These are phyloP conservation scores for Eugnorisma glareosa DNA, from an alignment of 2,888 invertebrate species.

Conservation along the genomic window DNA sequence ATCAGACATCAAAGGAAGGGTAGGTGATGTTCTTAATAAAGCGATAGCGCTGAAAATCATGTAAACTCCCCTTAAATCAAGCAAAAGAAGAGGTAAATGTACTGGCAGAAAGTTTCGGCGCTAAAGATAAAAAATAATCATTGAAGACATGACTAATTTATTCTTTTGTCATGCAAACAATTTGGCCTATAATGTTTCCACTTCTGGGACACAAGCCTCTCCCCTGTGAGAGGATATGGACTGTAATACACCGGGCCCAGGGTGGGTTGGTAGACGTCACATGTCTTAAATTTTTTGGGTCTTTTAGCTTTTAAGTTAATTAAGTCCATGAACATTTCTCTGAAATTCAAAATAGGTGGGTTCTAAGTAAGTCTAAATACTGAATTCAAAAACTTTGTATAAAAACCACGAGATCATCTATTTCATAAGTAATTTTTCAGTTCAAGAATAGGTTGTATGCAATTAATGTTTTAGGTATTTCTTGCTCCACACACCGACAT, in stretches of 20 bases:
- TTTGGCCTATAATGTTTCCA: not conserved
- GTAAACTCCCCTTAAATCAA: too few species aligned
- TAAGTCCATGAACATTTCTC: not conserved
- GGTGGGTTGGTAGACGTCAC: not conserved
- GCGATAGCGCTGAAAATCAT: not conserved
- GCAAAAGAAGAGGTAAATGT: not conserved
- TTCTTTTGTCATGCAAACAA: not conserved
- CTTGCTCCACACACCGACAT: slow-evolving; percentile 1
- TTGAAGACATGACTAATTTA: not conserved
- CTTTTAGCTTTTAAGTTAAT: not conserved
- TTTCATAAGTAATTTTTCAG: not conserved
- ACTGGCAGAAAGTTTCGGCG: not conserved
- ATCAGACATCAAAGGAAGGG: too few species aligned
- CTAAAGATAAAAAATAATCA: not conserved
- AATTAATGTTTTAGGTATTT: not conserved
- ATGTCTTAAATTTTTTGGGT: not conserved
- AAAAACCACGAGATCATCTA: not conserved
- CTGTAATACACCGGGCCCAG: not conserved
- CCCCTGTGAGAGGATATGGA: not conserved
- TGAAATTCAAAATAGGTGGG: not conserved
- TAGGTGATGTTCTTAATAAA: not conserved
- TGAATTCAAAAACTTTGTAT: not conserved
- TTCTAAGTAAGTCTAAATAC: not conserved
- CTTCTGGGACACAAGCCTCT: not conserved
- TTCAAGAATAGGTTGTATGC: not conserved